These are phyloP conservation scores for Tachycineta bicolor DNA, from an alignment of 2,113 vertebrate species.

Conservation along the genomic window DNA sequence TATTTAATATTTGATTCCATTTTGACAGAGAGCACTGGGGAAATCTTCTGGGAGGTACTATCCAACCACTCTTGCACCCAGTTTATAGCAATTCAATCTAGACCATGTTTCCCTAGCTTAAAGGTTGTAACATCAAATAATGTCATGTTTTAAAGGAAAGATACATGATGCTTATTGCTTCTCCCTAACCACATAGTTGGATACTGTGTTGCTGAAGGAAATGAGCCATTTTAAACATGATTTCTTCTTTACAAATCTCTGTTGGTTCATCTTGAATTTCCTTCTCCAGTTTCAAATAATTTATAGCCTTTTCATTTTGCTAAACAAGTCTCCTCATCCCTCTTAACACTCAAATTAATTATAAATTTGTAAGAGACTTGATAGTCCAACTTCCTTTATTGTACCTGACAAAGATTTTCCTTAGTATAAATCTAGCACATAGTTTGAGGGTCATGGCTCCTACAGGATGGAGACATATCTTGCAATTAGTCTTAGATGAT, in stretches of 20 bases:
- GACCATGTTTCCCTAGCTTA: background rate
- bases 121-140: slow-evolving; percentile 4
- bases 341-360: background rate
- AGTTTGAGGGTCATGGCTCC: background rate
- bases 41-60: background rate
- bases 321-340: background rate
- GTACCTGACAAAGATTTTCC: background rate
- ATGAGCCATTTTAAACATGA: background rate
- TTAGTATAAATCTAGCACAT: background rate
- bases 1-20: slow-evolving; percentile 28
- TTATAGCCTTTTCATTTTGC: background rate
- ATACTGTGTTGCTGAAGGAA: background rate
- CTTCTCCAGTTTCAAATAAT: slow-evolving; percentile 17
- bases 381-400: background rate
- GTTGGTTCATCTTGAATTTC: background rate
- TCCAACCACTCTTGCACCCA: background rate
- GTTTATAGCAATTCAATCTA: background rate
- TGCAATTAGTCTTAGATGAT: background rate
- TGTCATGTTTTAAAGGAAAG: slow-evolving; percentile 41
- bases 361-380: background rate
- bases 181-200: background rate
- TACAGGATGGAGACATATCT: background rate
- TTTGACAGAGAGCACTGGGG: background rate
- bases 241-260: slow-evolving; percentile 21
- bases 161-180: background rate